phyloP scores from a whole-genome alignment of 2,888 invertebrate species.

The Plemyria rubiginata region DNA sequence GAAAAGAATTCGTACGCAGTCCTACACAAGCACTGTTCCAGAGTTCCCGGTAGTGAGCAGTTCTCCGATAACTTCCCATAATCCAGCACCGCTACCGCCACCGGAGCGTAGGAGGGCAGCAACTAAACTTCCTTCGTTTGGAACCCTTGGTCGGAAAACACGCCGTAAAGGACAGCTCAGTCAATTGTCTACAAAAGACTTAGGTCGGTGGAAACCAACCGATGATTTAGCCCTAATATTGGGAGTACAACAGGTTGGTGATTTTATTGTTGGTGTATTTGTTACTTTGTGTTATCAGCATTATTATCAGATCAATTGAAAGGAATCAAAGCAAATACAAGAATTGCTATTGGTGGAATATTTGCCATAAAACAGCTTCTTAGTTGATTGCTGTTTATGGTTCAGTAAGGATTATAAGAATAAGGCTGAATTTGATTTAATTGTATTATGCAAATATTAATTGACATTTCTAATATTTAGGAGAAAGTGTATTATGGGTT shows the following conservation, averaged over 20 bases:
- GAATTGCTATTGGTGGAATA: too few relatives aligned
- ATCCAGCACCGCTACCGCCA: slow-evolving; percentile 41
- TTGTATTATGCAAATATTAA: too few relatives aligned
- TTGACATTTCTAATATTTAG: too few relatives aligned
- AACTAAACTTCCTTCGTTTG: slow-evolving; percentile 72
- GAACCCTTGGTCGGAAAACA: slow-evolving; percentile 74
- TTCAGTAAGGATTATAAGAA: too few relatives aligned
- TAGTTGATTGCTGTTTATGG: too few relatives aligned
- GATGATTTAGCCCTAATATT: slow-evolving; percentile 97
- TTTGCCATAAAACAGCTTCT: too few relatives aligned
- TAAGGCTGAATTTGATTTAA: too few relatives aligned
- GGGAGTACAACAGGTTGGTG: slow-evolving; percentile 92
- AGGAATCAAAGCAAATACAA: too few relatives aligned
- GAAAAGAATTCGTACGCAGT: slow-evolving; percentile 78
- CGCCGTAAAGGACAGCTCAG: slow-evolving; percentile 88
- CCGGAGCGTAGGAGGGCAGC: slow-evolving; percentile 65
- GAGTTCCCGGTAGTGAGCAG: slow-evolving; percentile 66
- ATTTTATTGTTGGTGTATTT: too few relatives aligned
- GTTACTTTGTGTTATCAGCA: too few relatives aligned
- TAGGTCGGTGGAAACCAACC: slow-evolving; percentile 98
- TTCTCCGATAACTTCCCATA: slow-evolving; percentile 52
- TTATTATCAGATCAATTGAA: too few relatives aligned
- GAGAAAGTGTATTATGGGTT: too few relatives aligned
- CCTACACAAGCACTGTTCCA: slow-evolving; percentile 81
- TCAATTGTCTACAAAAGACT: slow-evolving; percentile 91